Conservation (phyloP, 2,113 vertebrate genomes). For the Lampris megalopsis region DNA sequence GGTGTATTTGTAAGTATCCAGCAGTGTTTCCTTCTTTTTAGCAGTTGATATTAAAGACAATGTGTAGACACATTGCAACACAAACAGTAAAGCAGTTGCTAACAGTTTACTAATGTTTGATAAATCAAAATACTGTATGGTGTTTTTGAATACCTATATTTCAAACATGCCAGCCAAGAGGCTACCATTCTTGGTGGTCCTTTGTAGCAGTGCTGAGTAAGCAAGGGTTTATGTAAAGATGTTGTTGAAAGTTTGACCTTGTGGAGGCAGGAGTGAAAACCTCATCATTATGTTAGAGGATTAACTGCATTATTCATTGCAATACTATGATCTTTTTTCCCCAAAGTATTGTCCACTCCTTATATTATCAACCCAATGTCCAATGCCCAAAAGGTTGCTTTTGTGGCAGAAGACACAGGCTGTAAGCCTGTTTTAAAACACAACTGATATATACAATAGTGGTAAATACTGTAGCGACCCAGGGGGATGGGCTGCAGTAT, state of each 20-base stretch:
- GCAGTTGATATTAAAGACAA: too few species aligned
- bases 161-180: neutral
- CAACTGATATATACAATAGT: neutral
- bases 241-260: conserved; percentile 39
- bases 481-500: too few species aligned
- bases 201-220: conserved; percentile 10
- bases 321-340: conserved; percentile 18
- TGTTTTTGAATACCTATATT: neutral
- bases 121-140: neutral
- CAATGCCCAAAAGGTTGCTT: neutral
- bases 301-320: conserved; percentile 26
- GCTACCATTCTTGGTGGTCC: neutral
- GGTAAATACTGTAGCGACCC: neutral
- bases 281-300: conserved; percentile 29
- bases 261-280: conserved; percentile 2
- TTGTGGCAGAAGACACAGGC: neutral
- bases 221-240: conserved; percentile 32
- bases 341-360: conserved; percentile 18
- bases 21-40: neutral
- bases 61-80: neutral
- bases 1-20: neutral
- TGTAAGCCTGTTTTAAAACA: neutral
- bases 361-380: neutral
- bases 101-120: neutral
- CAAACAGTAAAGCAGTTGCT: neutral